Evolutionary conservation across 2,113 vertebrate species (phyloP), one percentile per base, ranked within the genome.

Genomic region (Neogobius melanostomus): DNA sequence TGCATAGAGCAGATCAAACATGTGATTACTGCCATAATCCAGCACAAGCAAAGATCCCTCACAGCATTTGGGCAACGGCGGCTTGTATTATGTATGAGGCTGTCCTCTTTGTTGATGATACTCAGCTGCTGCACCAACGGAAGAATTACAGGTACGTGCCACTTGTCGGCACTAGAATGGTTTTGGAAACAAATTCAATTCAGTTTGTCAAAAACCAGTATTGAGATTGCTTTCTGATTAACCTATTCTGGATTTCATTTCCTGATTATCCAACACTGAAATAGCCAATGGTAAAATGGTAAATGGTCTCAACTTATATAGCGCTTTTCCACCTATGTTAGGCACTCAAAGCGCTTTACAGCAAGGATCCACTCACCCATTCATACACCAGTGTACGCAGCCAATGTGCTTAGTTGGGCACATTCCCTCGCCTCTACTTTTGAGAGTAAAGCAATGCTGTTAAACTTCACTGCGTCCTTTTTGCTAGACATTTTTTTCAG

Each of bases 41-140:
- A 64, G 28, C 61, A 47, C 44, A 12, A 71, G 28, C 43, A 59
- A 75, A 66, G 71, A 8, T 43, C 76, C 62, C 47, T 65, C 28
- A n/a, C 10, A 61, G 43, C 54, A 44, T 71, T 48, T 76, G 62
- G 67, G 53, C 36, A 10, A 17, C 61, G 50, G 53, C 44, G 66
- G 36, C 14, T 69, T 79, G 66, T 65, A 56, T 84, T 68, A 71
- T 72, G 51, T 64, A 77, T 73, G 67, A 75, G 51, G n/a, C n/a
- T 70, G 76, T 65, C 15, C 64, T 68, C 57, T 42, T 64, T 36
- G 59, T 7, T 67, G 61, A 76, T 75, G 28, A 54, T 68, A 79
- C 51, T 69, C 51, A 64, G 67, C 10, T 5, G 47, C 52, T 76
- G 21, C 76, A 61, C 68, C 47, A 46, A 66, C 59, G 68, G 3